Base-by-base conservation (phyloP, 2,797 vertebrate species). In the Eulemur coronatus region DNA sequence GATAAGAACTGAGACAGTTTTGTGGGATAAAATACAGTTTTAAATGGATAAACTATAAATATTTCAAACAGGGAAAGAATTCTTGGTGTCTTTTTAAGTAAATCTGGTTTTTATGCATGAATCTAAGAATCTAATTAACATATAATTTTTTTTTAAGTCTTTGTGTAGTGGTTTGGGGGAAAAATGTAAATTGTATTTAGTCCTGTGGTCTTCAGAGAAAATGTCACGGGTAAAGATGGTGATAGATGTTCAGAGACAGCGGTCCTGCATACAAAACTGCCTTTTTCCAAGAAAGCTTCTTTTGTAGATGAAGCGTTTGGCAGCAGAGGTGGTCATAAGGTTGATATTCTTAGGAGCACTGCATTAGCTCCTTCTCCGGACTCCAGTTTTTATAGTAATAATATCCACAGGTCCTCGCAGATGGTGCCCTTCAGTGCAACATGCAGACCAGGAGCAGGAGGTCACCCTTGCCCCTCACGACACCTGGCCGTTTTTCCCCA, bases 11-110 rank as follows among this genome's bases (percentile, higher is more conserved):
- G 79, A 97, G 76, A 10, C 13, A 11, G 22, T 41, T 38, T 90
- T 93, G 82, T 97, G 72, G 94, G 65, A 97, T 97, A 94, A 96
- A 96, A 92, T 94, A 80, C 63, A 35, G 48, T 95, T 97, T 88
- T 91, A 89, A 90, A 73, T 89, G 24, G 55, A 55, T 89, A 75
- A 57, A 78, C 57, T 95, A 18, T 82, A 89, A 89, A 35, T 91
- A 95, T 97, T 97, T 97, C 91, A 95, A 95, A 88, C 17, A 76
- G 85, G 84, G 67, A 76, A 11, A 88, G 7, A 75, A 65, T 89
- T 61, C 78, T 97, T 96, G 86, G 6, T 78, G 84, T 52, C 14
- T 93, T 94, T 95, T 92, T 55, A 96, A 81, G 86, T 67, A 90
- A 65, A 65, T 89, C 84, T 80, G 4, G n/a, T 86, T 30, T 95